Evolutionary conservation across 2,113 vertebrate species (phyloP).

Genomic region (Tiliqua scincoides): DNA sequence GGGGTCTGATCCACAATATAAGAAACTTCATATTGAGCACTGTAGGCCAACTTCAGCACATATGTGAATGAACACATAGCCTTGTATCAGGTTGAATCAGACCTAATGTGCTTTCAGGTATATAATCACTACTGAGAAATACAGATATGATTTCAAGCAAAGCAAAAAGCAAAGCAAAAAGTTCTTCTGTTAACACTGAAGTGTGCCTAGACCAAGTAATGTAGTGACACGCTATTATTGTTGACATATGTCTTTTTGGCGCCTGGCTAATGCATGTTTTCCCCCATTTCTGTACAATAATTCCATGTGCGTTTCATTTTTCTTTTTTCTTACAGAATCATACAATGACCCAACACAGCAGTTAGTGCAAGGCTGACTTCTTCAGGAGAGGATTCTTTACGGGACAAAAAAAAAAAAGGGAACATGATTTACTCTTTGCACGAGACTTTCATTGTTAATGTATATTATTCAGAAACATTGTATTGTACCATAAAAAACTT

Average conservation of each 20-base stretch:
- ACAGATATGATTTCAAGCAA: not conserved
- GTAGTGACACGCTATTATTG: not conserved
- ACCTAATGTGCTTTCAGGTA: not conserved
- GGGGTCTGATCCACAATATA: not conserved
- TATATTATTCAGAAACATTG: constrained; percentile 89
- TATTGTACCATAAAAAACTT: constrained; percentile 88
- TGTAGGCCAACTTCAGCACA: constrained; percentile 7
- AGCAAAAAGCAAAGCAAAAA: constrained; percentile 2
- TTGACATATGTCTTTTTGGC: not conserved
- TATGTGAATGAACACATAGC: not conserved
- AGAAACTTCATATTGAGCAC: not conserved
- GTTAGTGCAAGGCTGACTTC: constrained; percentile 86
- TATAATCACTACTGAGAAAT: not conserved
- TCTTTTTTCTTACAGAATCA: constrained; percentile 89
- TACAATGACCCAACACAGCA: constrained; percentile 98
- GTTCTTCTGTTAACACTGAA: not conserved
- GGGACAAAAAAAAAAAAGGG: constrained; percentile 79
- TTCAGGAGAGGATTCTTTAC: constrained; percentile 73
- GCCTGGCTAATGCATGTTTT: constrained; percentile 2
- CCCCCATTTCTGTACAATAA: constrained; percentile 2
- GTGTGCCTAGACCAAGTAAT: not conserved
- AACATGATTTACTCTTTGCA: constrained; percentile 90
- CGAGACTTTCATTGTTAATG: constrained; percentile 91
- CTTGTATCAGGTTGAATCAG: not conserved
- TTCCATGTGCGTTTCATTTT: constrained; percentile 52